Evolutionary conservation across 1,140 invertebrate genomes (phyloP).

Genomic region (Aphelinus certus): DNA sequence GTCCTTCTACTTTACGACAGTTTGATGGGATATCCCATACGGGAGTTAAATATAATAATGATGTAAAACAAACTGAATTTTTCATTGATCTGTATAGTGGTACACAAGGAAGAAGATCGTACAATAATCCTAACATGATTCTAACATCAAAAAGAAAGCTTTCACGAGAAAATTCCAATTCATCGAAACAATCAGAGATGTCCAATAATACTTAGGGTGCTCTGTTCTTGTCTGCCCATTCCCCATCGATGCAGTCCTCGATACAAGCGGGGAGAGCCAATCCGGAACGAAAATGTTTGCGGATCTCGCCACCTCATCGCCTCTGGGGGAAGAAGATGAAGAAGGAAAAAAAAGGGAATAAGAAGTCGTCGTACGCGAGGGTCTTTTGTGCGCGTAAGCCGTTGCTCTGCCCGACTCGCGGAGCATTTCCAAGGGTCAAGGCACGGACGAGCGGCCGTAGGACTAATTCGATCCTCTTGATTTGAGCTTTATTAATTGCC

Average conservation of each 20-base stretch:
- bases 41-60: no score
- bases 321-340: not conserved
- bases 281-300: conserved; percentile 23
- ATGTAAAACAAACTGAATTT: no score
- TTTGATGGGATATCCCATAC: no score
- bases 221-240: no score
- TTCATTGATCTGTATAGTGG: no score
- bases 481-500: conserved; percentile 38
- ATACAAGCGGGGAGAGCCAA: not conserved
- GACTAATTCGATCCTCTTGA: conserved; percentile 36
- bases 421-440: no score
- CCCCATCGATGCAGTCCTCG: no score
- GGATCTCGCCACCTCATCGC: conserved; percentile 17
- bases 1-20: no score
- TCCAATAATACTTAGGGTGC: not conserved
- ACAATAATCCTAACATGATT: no score
- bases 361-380: not conserved
- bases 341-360: not conserved
- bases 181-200: conserved; percentile 4
- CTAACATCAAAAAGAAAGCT: no score
- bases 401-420: not conserved
- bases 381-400: conserved; percentile 4
- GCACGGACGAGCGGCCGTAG: not conserved
- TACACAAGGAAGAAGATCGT: no score
- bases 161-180: no score